Evolutionary conservation across 2,113 vertebrate species (phyloP), one percentile per base, ranked within the genome.

Genomic region (Rynchops niger): DNA sequence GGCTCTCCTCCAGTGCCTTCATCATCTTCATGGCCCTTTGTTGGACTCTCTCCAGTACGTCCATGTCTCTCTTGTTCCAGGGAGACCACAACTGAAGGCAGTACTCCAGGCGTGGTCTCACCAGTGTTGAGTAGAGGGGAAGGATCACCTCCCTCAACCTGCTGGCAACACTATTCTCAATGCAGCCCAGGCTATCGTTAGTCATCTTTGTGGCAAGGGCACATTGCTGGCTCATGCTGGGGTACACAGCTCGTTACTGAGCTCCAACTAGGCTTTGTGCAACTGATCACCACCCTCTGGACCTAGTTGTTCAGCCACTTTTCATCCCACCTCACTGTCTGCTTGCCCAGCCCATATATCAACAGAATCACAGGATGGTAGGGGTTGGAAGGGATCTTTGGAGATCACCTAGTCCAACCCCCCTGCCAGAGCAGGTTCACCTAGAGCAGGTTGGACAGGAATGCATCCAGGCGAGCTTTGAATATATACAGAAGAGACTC

Each of bases 261-360:
- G 9, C 25, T 91, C 17, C 15, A 47, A 3, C 27, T 30, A 43
- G 32, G 55, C 22, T 56, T 79, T 0, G 4, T 56, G 42, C 4
- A 32, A 34, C 45, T 42, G 43, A 47, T 12, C n/a, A 36, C 22
- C 32, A 42, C 26, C 2, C 49, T 38, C 34, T 40, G 23, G 23
- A 43, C 17, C 45, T 15, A 9, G 34, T 27, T 4, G 4, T 47
- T 78, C 23, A 45, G 32, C 11, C 25, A 32, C 19, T 69, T 76
- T 59, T 63, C 29, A 30, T 7, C 9, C 23, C 36, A 74, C 9
- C 22, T 42, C 17, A 21, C 22, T 38, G 17, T 8, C 18, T 38
- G 23, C 36, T 69, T 15, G 38, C 15, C 17, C 20, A 82, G 32
- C 26, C n/a, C 19, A 8, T n/a, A 20, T 0, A 0, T 61, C 22